These are phyloP conservation scores for Gyrodactylus bullatarudis DNA, from an alignment of 1,140 invertebrate genomes.

Conservation along the genomic window DNA sequence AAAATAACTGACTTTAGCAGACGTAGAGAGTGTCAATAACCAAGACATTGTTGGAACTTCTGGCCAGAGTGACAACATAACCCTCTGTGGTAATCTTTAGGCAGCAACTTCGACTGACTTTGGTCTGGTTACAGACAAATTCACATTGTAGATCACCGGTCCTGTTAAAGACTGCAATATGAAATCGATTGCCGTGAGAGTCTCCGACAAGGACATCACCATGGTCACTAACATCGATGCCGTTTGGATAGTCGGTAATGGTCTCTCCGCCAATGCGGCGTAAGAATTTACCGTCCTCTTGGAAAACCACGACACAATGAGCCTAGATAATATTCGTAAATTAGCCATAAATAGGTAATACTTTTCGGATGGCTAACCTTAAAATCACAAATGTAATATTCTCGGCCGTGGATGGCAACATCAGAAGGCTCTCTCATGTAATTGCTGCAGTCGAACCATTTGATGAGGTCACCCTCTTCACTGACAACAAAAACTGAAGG, in stretches of 20 bases:
- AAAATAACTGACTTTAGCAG: neutral
- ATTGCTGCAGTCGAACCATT: slow-evolving; percentile 80
- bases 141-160: slow-evolving; percentile 53
- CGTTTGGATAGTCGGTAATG: slow-evolving; percentile 78
- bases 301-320: slow-evolving; percentile 75
- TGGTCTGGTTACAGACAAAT: slow-evolving; percentile 76
- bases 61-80: slow-evolving; percentile 72
- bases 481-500: slow-evolving; percentile 73
- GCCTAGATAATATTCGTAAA: slow-evolving; percentile 23
- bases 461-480: slow-evolving; percentile 49
- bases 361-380: slow-evolving; percentile 25
- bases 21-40: slow-evolving; percentile 52
- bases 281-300: slow-evolving; percentile 51
- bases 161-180: slow-evolving; percentile 54
- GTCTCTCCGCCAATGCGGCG: slow-evolving; percentile 68
- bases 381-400: slow-evolving; percentile 85
- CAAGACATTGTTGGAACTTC: slow-evolving; percentile 87
- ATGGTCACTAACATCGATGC: slow-evolving; percentile 74
- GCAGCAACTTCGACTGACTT: slow-evolving; percentile 78
- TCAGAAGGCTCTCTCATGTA: slow-evolving; percentile 84
- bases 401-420: slow-evolving; percentile 61
- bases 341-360: neutral
- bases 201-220: slow-evolving; percentile 79
- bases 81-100: slow-evolving; percentile 78
- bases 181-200: slow-evolving; percentile 80